A percentile compares a stretch with the other conserved stretches of the same genome.
Conservation (phyloP, 1,140 invertebrate genomes). For the Drosophila jambulina region DNA sequence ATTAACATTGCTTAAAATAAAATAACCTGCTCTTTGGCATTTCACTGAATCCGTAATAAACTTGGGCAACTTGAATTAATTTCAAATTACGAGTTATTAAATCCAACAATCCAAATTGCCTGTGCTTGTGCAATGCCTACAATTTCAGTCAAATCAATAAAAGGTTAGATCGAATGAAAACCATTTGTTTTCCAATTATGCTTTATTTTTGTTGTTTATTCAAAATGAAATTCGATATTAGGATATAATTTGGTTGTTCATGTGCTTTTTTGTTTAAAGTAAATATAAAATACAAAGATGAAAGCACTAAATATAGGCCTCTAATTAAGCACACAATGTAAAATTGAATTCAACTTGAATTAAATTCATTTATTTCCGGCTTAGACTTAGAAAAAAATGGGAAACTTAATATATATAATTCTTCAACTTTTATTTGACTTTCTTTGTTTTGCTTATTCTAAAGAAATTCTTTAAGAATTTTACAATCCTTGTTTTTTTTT, state of each 20-base stretch:
- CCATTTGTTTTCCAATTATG: neutral
- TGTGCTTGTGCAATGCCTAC: neutral
- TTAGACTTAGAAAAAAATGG: neutral
- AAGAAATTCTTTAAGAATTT: neutral
- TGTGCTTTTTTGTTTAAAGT: neutral
- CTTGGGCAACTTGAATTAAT: neutral
- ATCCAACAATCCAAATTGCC: neutral
- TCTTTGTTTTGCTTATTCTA: neutral
- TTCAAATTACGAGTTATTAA: neutral
- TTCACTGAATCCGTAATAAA: neutral
- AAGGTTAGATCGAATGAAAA: neutral
- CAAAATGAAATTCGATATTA: constrained; percentile 1
- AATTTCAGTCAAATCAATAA: neutral
- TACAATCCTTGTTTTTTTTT: neutral
- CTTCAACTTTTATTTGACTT: neutral
- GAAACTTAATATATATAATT: neutral
- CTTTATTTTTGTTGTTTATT: neutral
- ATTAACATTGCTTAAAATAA: neutral
- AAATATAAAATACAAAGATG: neutral
- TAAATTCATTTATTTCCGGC: neutral
- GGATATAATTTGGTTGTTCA: neutral
- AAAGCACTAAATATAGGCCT: neutral
- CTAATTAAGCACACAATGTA: neutral
- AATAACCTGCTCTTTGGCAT: neutral
- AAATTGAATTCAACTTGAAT: neutral